Percentiles rank a stretch among this genome's conserved stretches.
Conservation (phyloP, 2,888 invertebrate genomes). For the Phalera bucephala region DNA sequence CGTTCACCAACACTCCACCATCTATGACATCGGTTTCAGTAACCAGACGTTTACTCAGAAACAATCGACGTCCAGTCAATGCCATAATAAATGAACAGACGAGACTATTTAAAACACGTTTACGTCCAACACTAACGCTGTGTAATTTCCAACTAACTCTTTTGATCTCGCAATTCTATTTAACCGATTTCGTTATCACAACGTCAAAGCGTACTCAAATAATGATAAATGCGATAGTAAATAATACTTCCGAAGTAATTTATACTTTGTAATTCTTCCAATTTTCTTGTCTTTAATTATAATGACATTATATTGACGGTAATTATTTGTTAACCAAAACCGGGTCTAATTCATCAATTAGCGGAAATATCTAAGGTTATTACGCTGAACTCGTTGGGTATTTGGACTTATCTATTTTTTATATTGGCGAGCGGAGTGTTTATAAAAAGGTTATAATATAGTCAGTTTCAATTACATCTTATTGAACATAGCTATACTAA, state of each 20-base stretch:
- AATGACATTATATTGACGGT: too few species aligned
- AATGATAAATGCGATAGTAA: constrained; percentile 15
- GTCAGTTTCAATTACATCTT: too few species aligned
- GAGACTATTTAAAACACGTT: constrained; percentile 16
- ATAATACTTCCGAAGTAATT: background rate
- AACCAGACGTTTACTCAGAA: constrained; percentile 75
- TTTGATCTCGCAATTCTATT: constrained; percentile 21
- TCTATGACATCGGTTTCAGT: constrained; percentile 76
- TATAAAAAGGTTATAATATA: too few species aligned
- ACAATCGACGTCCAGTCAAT: constrained; percentile 55
- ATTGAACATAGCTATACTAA: too few species aligned
- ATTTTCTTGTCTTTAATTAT: too few species aligned
- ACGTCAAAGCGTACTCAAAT: constrained; percentile 14
- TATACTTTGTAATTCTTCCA: background rate
- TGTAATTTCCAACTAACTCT: constrained; percentile 36
- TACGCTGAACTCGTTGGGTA: too few species aligned
- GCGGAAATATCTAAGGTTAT: too few species aligned
- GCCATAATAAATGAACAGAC: constrained; percentile 35
- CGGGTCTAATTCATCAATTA: too few species aligned
- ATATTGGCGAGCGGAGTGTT: too few species aligned
- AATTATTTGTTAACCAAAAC: too few species aligned
- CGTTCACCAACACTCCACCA: constrained; percentile 84
- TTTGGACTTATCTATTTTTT: too few species aligned
- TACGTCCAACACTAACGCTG: constrained; percentile 35
- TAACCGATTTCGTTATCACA: constrained; percentile 24